Percentiles rank a stretch among this genome's conserved stretches.
phyloP scores from a whole-genome alignment of 2,113 vertebrate species.

The Hyla sarda region DNA sequence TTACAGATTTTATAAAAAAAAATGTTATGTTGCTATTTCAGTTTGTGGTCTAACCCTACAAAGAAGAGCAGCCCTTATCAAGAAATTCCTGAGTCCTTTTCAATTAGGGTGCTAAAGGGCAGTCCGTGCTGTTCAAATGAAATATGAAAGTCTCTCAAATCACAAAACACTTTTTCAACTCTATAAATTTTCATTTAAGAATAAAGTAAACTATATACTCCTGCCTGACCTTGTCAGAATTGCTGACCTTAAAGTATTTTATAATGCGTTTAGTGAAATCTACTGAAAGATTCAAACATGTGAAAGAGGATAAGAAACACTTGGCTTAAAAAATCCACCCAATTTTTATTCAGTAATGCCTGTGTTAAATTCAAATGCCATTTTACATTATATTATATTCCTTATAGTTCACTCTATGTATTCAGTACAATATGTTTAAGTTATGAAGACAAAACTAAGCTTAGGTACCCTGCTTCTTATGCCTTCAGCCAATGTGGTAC shows the following conservation, averaged over 20 bases:
- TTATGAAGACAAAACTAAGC: too few species aligned
- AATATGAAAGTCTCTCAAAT: constrained; percentile 37
- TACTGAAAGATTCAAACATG: constrained; percentile 40
- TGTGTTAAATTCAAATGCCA: background rate
- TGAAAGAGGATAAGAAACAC: constrained; percentile 36
- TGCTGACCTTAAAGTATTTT: constrained; percentile 41
- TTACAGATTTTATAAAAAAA: background rate
- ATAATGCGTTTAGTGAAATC: constrained; percentile 38
- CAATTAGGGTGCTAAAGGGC: constrained; percentile 54
- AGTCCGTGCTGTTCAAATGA: constrained; percentile 20
- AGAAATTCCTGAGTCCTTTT: constrained; percentile 47
- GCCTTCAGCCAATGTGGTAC: too few species aligned
- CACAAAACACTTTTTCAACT: constrained; percentile 28
- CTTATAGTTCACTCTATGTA: background rate
- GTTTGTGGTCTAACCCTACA: constrained; percentile 3
- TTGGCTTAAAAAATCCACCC: background rate
- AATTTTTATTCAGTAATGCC: background rate
- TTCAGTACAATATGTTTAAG: background rate
- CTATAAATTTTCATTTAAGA: constrained; percentile 32
- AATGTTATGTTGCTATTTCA: background rate
- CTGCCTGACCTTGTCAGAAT: constrained; percentile 44
- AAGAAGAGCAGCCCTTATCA: constrained; percentile 36
- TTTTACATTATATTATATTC: background rate
- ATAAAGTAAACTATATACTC: constrained; percentile 22
- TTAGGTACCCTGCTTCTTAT: too few species aligned